Percentiles rank a stretch among this genome's conserved stretches.
phyloP scores from a whole-genome alignment of 2,113 vertebrate species.

The Muntiacus muntjak region DNA sequence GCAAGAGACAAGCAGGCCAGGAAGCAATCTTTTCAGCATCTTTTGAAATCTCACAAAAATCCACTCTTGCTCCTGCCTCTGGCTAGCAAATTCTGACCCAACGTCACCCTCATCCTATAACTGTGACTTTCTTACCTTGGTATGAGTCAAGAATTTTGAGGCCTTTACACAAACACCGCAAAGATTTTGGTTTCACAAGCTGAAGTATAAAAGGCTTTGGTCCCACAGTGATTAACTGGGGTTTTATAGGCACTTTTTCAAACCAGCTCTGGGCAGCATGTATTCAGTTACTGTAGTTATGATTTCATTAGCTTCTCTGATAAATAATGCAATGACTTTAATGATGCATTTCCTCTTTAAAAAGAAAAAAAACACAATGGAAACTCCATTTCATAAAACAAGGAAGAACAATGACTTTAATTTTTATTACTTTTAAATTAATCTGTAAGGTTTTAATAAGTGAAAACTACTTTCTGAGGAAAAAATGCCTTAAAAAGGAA shows the following conservation, averaged over 20 bases:
- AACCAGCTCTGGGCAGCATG: conserved; percentile 15
- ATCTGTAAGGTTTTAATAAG: conserved; percentile 47
- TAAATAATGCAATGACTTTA: conserved; percentile 80
- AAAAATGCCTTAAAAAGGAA: background rate
- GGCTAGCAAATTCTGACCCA: background rate
- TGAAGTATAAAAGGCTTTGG: conserved; percentile 24
- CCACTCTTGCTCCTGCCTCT: background rate
- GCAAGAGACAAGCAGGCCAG: background rate
- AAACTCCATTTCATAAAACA: conserved; percentile 59
- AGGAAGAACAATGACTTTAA: conserved; percentile 54
- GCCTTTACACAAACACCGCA: conserved; percentile 1
- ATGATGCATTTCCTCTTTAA: conserved; percentile 65
- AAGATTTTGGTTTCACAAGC: background rate
- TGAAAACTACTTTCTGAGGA: conserved; percentile 22
- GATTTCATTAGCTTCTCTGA: conserved; percentile 77
- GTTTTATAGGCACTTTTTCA: conserved; percentile 57
- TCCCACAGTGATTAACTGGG: conserved; percentile 40
- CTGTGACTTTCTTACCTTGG: background rate
- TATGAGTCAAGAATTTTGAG: background rate
- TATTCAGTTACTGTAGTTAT: conserved; percentile 57
- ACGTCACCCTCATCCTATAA: background rate
- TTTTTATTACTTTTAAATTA: conserved; percentile 69
- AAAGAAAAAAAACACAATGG: conserved; percentile 42
- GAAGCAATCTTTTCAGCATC: background rate
- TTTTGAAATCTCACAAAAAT: background rate